Conservation (phyloP, 2,113 vertebrate genomes). For the Pachyramphus minor region DNA sequence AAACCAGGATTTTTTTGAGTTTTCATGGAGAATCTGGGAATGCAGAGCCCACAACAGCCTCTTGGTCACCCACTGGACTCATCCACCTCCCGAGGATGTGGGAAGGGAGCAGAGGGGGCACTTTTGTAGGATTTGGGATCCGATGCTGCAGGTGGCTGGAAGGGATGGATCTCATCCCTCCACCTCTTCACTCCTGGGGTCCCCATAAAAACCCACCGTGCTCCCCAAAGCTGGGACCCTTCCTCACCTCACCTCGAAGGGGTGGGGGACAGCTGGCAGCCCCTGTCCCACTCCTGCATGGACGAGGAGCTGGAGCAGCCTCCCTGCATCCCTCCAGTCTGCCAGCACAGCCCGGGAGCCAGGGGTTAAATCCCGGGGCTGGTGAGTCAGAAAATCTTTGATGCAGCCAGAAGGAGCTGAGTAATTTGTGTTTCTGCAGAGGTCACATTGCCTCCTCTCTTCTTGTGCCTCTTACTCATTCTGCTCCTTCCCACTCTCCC, state of each 20-base stretch:
- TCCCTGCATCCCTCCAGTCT: not conserved
- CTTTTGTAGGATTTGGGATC: not conserved
- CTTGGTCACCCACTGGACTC: not conserved
- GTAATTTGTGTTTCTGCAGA: conserved; percentile 11
- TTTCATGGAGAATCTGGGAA: not conserved
- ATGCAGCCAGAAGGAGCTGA: conserved; percentile 22
- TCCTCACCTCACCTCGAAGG: not conserved
- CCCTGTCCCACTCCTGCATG: fast-evolving
- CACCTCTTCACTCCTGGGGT: not conserved
- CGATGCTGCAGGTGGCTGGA: not conserved
- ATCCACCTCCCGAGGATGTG: not conserved
- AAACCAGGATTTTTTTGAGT: not conserved
- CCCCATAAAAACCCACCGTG: not conserved
- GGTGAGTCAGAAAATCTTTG: conserved; percentile 31
- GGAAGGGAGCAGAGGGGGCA: not conserved
- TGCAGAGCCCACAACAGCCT: not conserved
- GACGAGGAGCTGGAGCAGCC: not conserved
- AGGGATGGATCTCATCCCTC: not conserved
- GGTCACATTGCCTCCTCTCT: conserved; percentile 34
- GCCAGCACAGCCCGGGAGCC: not conserved
- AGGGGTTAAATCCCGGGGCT: conserved; percentile 11
- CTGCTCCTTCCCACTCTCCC: conserved; percentile 10
- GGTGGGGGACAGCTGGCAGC: not conserved
- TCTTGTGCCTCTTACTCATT: not conserved
- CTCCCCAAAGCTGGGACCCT: not conserved